Evolutionary conservation across 2,797 vertebrate genomes (phyloP).

Genomic region (Melanotaenia nigrans): DNA sequence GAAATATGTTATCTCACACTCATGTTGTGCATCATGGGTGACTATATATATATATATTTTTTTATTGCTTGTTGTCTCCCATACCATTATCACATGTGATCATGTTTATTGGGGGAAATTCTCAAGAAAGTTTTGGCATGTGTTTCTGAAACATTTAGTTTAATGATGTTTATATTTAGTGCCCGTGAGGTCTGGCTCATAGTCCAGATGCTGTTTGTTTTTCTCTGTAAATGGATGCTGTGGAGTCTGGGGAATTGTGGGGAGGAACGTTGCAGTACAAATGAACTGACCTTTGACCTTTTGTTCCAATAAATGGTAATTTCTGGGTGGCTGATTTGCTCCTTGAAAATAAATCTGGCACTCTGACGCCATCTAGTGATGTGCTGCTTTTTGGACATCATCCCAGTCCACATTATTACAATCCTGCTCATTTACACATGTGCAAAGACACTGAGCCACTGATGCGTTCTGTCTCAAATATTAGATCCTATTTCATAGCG

Average conservation of each 20-base stretch:
- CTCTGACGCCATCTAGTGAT: conserved; percentile 75
- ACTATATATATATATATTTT: neutral
- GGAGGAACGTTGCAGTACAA: conserved; percentile 52
- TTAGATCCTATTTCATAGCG: neutral
- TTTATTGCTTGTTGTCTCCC: neutral
- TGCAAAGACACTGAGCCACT: neutral
- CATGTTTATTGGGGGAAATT: conserved; percentile 1
- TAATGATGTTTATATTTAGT: conserved; percentile 38
- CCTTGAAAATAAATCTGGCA: conserved; percentile 17
- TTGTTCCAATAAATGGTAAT: conserved; percentile 70
- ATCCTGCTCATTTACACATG: neutral
- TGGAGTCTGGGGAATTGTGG: conserved; percentile 70
- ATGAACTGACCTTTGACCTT: conserved; percentile 74
- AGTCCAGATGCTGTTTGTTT: conserved; percentile 67
- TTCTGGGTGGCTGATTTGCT: conserved; percentile 42
- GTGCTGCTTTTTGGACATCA: neutral
- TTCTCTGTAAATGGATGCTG: conserved; percentile 66
- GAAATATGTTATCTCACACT: conserved; percentile 6
- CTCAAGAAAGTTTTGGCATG: conserved; percentile 3
- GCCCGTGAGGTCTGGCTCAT: conserved; percentile 22
- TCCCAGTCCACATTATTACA: neutral
- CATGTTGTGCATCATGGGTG: neutral
- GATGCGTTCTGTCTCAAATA: neutral
- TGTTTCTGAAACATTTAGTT: conserved; percentile 10
- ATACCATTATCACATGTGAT: neutral